Conservation (phyloP, 1,140 invertebrate species). For the Cecropterus lyciades region DNA sequence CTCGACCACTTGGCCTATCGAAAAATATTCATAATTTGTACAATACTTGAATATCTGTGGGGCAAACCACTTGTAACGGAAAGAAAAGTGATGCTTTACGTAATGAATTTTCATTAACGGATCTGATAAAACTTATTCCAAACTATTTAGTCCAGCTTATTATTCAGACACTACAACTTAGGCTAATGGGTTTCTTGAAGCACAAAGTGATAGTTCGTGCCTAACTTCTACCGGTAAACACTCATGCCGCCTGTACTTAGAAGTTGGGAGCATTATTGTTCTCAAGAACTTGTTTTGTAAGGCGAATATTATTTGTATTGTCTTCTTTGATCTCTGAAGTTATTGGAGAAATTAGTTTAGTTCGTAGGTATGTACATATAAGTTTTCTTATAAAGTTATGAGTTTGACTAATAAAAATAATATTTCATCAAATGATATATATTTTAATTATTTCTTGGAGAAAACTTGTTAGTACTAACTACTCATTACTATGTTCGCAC, state of each 20-base stretch:
- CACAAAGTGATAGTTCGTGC: slow-evolving; percentile 11
- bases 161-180: slow-evolving; percentile 10
- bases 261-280: slow-evolving; percentile 15
- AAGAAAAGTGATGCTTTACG: too few species aligned
- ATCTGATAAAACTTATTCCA: neutral
- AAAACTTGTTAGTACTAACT: too few species aligned
- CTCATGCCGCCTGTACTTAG: neutral
- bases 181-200: slow-evolving; percentile 10
- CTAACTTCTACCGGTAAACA: slow-evolving; percentile 17
- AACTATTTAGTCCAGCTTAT: slow-evolving; percentile 8
- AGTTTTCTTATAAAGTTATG: too few species aligned
- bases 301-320: neutral
- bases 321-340: neutral
- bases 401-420: too few species aligned
- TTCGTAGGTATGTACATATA: neutral
- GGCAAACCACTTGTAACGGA: too few species aligned
- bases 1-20: neutral
- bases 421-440: too few species aligned
- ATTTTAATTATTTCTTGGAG: too few species aligned
- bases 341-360: neutral
- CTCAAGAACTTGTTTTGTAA: neutral
- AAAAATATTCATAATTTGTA: too few species aligned
- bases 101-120: neutral
- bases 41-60: too few species aligned
- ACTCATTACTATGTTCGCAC: too few species aligned